Evolutionary conservation across 2,113 vertebrate species (phyloP).

Genomic region (Otocyon megalotis): DNA sequence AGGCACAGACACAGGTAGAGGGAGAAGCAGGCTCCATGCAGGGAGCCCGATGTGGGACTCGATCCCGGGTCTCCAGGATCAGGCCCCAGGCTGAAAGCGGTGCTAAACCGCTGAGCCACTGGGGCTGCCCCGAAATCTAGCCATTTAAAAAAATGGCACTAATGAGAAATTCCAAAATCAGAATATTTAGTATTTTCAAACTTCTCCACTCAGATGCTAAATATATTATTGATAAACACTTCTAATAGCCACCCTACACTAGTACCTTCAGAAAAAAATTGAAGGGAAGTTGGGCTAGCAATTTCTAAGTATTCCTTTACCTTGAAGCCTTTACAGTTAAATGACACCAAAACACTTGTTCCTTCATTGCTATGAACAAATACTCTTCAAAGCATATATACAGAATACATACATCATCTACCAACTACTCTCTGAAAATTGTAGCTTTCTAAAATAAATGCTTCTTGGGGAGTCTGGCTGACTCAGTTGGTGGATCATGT

Average conservation of each 20-base stretch:
- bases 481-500: background rate
- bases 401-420: background rate
- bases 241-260: background rate
- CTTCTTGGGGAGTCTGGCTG: background rate
- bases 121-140: background rate
- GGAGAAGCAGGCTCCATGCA: too few species aligned
- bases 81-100: too few species aligned
- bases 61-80: too few species aligned
- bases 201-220: background rate
- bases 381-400: background rate
- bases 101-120: too few species aligned
- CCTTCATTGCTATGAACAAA: background rate
- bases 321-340: background rate
- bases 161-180: background rate
- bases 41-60: too few species aligned
- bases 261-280: background rate
- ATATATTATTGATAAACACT: background rate
- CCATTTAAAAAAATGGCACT: background rate
- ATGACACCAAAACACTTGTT: background rate
- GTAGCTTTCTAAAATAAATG: slow-evolving; percentile 24
- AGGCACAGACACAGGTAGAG: too few species aligned
- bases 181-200: background rate
- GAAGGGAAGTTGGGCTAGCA: background rate
- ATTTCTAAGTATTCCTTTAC: background rate
- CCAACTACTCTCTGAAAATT: background rate